Percentiles rank a stretch among this genome's conserved stretches.
Evolutionary conservation across 2,113 vertebrate genomes (phyloP).

Genomic region (Ophiodon elongatus): DNA sequence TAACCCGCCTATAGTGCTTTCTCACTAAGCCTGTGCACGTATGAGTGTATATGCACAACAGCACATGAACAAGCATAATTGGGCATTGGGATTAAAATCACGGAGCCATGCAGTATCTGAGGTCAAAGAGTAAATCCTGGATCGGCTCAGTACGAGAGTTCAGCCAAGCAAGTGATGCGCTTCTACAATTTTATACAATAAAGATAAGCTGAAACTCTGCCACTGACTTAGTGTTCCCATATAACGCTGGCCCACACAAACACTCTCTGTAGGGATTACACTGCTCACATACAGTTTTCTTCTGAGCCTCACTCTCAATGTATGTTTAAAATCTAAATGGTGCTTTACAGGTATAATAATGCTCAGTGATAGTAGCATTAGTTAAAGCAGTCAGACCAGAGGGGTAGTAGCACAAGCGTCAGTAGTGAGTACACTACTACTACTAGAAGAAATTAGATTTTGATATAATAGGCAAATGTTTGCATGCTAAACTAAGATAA

Average conservation of each 20-base stretch:
- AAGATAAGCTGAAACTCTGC: conserved; percentile 28
- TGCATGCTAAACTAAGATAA: too few relatives aligned
- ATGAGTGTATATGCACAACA: conserved; percentile 11
- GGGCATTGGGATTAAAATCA: conserved; percentile 27
- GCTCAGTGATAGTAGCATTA: neutral
- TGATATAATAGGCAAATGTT: too few relatives aligned
- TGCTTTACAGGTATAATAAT: neutral
- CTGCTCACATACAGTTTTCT: neutral
- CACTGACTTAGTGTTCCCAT: neutral
- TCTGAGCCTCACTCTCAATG: conserved; percentile 16
- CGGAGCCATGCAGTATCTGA: neutral
- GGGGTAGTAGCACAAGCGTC: neutral
- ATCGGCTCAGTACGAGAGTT: conserved; percentile 5
- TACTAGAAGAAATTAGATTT: too few relatives aligned
- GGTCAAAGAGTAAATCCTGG: conserved; percentile 58
- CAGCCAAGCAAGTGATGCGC: conserved; percentile 17
- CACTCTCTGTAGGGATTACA: conserved; percentile 1
- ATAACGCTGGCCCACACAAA: conserved; percentile 8
- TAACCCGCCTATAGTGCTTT: conserved; percentile 19
- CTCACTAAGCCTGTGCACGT: neutral
- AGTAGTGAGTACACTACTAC: neutral
- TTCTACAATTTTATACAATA: conserved; percentile 27
- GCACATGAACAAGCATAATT: conserved; percentile 18
- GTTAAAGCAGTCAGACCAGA: neutral
- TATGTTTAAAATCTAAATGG: conserved; percentile 1